Percentiles rank a stretch among this genome's conserved stretches.
phyloP scores from a whole-genome alignment of 2,797 vertebrate species.

The Mionectes olivaceus region DNA sequence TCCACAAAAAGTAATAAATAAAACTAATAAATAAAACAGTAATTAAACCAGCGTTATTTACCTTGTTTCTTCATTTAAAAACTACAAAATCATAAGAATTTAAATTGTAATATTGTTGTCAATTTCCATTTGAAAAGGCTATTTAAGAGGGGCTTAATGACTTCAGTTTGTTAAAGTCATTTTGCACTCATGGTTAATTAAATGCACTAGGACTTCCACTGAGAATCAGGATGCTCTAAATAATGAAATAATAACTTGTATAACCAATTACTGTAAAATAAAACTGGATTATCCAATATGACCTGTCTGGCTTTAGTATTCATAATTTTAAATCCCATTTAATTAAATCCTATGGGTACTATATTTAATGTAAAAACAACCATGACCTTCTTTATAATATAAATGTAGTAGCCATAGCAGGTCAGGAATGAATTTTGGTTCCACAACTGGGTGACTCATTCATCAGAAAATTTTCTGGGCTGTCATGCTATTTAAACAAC shows the following conservation, averaged over 20 bases:
- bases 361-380: slow-evolving; percentile 35
- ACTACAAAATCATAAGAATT: background rate
- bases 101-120: background rate
- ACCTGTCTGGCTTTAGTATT: slow-evolving; percentile 38
- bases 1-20: background rate
- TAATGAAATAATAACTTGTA: slow-evolving; percentile 65
- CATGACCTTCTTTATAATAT: slow-evolving; percentile 5
- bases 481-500: slow-evolving; percentile 24
- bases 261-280: slow-evolving; percentile 71
- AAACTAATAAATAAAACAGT: background rate
- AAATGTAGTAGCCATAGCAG: slow-evolving; percentile 12
- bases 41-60: background rate
- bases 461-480: slow-evolving; percentile 4
- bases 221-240: slow-evolving; percentile 56
- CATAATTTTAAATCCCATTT: slow-evolving; percentile 65
- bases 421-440: slow-evolving; percentile 23
- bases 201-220: slow-evolving; percentile 41
- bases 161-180: slow-evolving; percentile 34
- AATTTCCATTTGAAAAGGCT: slow-evolving; percentile 35
- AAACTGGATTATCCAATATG: slow-evolving; percentile 64
- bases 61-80: background rate
- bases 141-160: slow-evolving; percentile 10
- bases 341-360: slow-evolving; percentile 67
- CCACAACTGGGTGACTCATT: background rate
- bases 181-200: slow-evolving; percentile 54